Base-by-base conservation (phyloP, 2,888 invertebrate genomes). In the Drosophila anomelani region DNA sequence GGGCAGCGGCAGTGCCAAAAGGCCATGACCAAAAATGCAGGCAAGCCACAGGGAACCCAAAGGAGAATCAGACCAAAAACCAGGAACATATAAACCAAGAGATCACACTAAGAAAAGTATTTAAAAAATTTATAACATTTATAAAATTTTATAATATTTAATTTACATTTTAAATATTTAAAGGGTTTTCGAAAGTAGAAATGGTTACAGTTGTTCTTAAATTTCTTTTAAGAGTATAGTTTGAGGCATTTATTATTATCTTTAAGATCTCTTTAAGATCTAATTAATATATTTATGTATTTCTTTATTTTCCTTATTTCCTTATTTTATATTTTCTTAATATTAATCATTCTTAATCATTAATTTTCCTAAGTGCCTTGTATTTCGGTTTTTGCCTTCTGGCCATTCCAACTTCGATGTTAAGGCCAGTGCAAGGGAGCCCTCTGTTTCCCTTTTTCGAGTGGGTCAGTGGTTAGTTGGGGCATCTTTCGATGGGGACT, bases 1-100 rank as follows among this genome's bases (percentile, higher is more conserved):
- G 51, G 51, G 51, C 51, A 34, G 73, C 59, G 63, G 80, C 64
- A 72, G 81, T 85, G 86, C 81, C 80, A 76, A 86, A 84, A 84
- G 88, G 86, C 86, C 90, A 83, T 81, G 80, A 83, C 81, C 80
- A 86, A 79, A 85, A 86, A 80, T 79, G 74, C 59, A 58, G 49
- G 56, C 69, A 41, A 41, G 57, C 46, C 58, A 55, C 41, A 55
- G 64, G 36, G 23, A 23, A 20, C 34, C 39, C 38, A 12, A 26
- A 3, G n/a, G 51, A 51, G 51, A 51, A 20, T 51, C 44, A 23
- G 36, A 38, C 43, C 43, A 38, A 36, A 41, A 62, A 20, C 62
- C 62, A 61, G 38, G 29, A 64, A 66, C 68, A 68, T 26, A 38
- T 51, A 20, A 13, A 20, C 0, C 47, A 47, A 10, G 17, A 8